Base-by-base conservation (phyloP, 2,113 vertebrate species). In the Tachuris rubrigastra region DNA sequence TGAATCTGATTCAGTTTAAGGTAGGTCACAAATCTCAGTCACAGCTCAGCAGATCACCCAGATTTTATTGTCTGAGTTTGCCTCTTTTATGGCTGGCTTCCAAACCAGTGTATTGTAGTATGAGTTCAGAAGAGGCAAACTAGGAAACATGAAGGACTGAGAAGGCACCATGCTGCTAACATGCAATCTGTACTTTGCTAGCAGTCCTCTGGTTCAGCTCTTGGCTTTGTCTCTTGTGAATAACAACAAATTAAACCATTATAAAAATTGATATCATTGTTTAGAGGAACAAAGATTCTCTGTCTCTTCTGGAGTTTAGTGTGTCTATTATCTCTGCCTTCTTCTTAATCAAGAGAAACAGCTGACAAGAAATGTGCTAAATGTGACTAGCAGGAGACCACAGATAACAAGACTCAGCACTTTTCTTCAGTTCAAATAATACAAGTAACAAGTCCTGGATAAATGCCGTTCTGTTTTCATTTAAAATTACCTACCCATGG, bases 1-100 rank as follows among this genome's bases (percentile, higher is more conserved):
- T 87, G 76, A 96, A 84, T 95, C 49, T 90, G 91, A 93, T 88
- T 96, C 90, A 77, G 58, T 92, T 93, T 79, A 94, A 91, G 95
- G 62, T 71, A 82, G 89, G 86, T 95, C 74, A 88, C 93, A 95
- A 87, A 96, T 89, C 67, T 93, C 89, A 46, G 67, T 92, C 92
- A 95, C 83, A 94, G 95, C 59, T 89, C 66, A 80, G 53, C 37
- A 62, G 60, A 85, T 82, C 81, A 78, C 84, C 71, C 24, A 74
- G 82, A 47, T 87, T 94, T 87, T 89, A 75, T 65, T 95, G 76
- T 96, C 68, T 62, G 55, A 92, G 62, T 52, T 93, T 59, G 81
- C 66, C 68, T 87, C 86, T 69, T 67, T 91, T 83, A 88, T 69
- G 77, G 73, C 79, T 75, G 59, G 33, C 58, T 96, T 96, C 81